Evolutionary conservation across 2,797 vertebrate genomes (phyloP).

Genomic region (Poeciliopsis paucimaculata): DNA sequence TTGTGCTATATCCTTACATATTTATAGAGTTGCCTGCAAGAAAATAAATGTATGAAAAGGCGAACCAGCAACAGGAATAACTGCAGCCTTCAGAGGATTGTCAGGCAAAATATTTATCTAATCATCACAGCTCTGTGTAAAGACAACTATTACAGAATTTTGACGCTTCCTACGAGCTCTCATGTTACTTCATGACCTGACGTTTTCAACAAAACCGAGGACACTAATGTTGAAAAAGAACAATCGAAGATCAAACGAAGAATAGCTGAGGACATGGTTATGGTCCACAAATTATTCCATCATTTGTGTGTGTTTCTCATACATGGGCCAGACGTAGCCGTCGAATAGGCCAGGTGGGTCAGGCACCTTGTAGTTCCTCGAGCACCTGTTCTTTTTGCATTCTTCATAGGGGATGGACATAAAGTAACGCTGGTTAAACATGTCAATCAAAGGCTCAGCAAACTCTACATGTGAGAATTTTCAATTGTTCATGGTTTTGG

Average conservation of each 20-base stretch:
- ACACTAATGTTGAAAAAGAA: not conserved
- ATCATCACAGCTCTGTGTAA: not conserved
- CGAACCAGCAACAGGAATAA: not conserved
- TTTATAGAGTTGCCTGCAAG: not conserved
- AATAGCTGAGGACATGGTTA: not conserved
- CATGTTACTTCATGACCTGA: not conserved
- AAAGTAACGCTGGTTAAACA: too few species aligned
- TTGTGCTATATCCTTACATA: not conserved
- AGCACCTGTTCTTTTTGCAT: too few species aligned
- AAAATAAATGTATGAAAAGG: not conserved
- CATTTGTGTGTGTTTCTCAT: too few species aligned
- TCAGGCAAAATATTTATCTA: not conserved
- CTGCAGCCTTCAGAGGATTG: not conserved
- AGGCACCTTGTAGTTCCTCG: too few species aligned
- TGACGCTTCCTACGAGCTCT: not conserved
- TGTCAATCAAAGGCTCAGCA: too few species aligned
- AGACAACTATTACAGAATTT: not conserved
- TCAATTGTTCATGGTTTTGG: not conserved
- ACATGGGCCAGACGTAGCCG: too few species aligned
- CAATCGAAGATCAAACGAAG: not conserved
- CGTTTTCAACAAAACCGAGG: not conserved
- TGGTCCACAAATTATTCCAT: too few species aligned
- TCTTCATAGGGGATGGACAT: too few species aligned
- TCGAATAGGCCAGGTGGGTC: too few species aligned
- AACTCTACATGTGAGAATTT: not conserved